Percentiles rank a stretch among this genome's conserved stretches.
Conservation (phyloP, 2,113 vertebrate species). For the Leptosomus discolor region DNA sequence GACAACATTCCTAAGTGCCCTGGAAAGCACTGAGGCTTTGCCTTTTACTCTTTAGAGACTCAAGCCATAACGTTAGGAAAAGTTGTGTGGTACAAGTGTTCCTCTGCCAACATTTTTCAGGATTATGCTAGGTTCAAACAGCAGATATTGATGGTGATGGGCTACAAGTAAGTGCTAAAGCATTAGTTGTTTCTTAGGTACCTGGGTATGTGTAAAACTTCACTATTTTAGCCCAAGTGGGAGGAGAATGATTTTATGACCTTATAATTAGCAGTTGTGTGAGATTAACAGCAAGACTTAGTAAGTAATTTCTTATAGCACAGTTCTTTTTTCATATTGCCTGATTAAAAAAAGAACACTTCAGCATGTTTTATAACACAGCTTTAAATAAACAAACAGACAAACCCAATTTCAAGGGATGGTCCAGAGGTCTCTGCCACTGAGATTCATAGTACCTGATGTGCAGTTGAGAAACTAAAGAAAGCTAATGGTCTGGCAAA, state of each 20-base stretch:
- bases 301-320: constrained; percentile 18
- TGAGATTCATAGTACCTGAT: background rate
- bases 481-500: background rate
- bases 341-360: background rate
- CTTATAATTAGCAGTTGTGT: constrained; percentile 10
- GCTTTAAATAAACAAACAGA: constrained; percentile 11
- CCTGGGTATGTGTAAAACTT: background rate
- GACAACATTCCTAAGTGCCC: background rate
- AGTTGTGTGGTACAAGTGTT: background rate
- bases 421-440: background rate
- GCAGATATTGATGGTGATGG: background rate
- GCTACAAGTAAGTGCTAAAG: background rate
- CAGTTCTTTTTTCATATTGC: background rate
- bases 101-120: background rate
- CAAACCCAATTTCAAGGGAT: background rate
- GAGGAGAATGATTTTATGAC: constrained; percentile 21
- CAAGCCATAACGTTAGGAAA: background rate
- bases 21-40: background rate
- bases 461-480: background rate
- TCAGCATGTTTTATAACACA: background rate
- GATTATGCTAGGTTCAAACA: background rate
- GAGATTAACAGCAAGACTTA: background rate
- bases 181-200: background rate
- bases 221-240: constrained; percentile 15
- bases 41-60: background rate